Base-by-base conservation (phyloP, 1,140 invertebrate genomes). In the Magallana ariakensis region DNA sequence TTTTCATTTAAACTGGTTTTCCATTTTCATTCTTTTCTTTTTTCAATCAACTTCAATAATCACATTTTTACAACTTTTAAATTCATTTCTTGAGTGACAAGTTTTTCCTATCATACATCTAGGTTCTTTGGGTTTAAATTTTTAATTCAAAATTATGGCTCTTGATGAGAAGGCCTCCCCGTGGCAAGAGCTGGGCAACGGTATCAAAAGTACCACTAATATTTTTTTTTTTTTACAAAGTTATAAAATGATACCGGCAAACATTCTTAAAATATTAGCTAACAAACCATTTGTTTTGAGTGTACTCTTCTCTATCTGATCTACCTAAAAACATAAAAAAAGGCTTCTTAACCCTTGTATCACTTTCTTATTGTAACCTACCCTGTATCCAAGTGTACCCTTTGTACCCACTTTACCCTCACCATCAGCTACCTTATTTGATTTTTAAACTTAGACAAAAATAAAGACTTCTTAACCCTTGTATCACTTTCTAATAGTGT, bases 241-340 rank as follows among this genome's bases (percentile, higher is more conserved):
- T 46, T 46, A 58, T 62, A 16, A 16, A 62, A n/a, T 6, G 58
- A 62, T 62, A 62, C 13, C 58, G 58, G 58, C 58, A 62, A 62
- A 62, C 58, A 62, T 62, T 62, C 58, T 62, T 15, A 62, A 62
- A n/a, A 62, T n/a, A n/a, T n/a, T n/a, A n/a, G n/a, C n/a, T n/a
- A n/a, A n/a, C n/a, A n/a, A n/a, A n/a, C n/a, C n/a, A n/a, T n/a
- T n/a, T n/a, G n/a, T n/a, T n/a, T n/a, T n/a, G n/a, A n/a, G n/a
- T n/a, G n/a, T n/a, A n/a, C n/a, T n/a, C n/a, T n/a, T n/a, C n/a
- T n/a, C n/a, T n/a, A n/a, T n/a, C n/a, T n/a, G n/a, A n/a, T n/a
- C n/a, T n/a, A n/a, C n/a, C n/a, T n/a, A n/a, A n/a, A n/a, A n/a
- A n/a, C n/a, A n/a, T 62, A 8, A 62, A n/a, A 3, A n/a, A 0